Evolutionary conservation across 2,113 vertebrate genomes (phyloP), one percentile per base, ranked within the genome.

Genomic region (Triplophysa siluroides): DNA sequence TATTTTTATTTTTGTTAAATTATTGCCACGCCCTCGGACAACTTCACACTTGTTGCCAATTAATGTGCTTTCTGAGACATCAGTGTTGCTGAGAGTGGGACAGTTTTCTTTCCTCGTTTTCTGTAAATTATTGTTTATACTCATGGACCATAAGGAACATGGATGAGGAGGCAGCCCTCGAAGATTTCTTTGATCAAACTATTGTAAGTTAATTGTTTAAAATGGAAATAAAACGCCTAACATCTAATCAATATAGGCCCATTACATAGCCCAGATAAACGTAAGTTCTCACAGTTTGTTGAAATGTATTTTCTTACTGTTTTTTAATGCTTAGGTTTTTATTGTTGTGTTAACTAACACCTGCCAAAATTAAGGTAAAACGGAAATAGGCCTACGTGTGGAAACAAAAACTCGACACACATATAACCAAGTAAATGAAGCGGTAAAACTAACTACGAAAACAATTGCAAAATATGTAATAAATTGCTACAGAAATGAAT

Each of bases 131-230:
- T 5, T 54, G 38, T 10, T 56, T 21, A 38, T 2, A 21, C 62
- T 54, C 43, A 78, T 83, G 75, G 70, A 33, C 38, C 4, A 1
- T 18, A 23, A 14, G 60, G 52, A 78, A 72, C 9, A 91, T 95
- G 91, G 94, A 94, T 16, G 93, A 93, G 67, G 84, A 88, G 38
- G 82, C 81, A 0, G 89, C 92, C 12, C 81, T 95, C 87, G 93
- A 96, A 82, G 89, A 90, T 47, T 95, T 93, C 85, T 92, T 95
- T 85, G 92, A 95, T 70, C 91, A 91, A 21, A 94, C 83, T 9
- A 91, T 85, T 77, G 93, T 93, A 84, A 90, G 92, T 90, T 72
- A 8, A 56, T 18, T 72, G 23, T 33, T 3, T 1, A 26, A 71
- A 63, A 47, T 14, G 52, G 13, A 45, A 45, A 52, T 3, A 23